Evolutionary conservation across 1,140 invertebrate genomes (phyloP).

Genomic region (Goniozus legneri): DNA sequence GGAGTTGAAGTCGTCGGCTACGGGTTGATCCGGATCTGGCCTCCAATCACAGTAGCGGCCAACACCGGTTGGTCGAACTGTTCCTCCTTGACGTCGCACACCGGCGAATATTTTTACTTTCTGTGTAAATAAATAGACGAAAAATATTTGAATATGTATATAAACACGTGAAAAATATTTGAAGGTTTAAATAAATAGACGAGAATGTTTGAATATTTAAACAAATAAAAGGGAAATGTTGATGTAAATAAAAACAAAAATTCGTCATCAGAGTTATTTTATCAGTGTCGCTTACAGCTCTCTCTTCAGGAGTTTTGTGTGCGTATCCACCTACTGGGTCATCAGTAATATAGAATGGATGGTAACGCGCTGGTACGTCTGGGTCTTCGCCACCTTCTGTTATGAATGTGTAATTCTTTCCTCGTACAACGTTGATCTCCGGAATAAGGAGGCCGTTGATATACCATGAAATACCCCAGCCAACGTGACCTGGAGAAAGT

Average conservation of each 20-base stretch:
- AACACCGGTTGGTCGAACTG: constrained; percentile 66
- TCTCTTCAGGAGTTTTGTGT: constrained; percentile 80
- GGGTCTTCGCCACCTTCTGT: constrained; percentile 82
- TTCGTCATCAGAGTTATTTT: no score
- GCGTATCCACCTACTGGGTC: constrained; percentile 86
- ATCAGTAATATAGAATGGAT: constrained; percentile 95
- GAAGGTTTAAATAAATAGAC: no score
- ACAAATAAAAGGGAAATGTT: no score
- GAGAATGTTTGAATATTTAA: no score
- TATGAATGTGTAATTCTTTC: constrained; percentile 86
- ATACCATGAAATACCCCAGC: constrained; percentile 93
- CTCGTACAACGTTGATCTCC: constrained; percentile 86
- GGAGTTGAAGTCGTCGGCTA: constrained; percentile 75
- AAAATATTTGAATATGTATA: constrained; percentile 5
- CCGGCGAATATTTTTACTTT: constrained; percentile 79
- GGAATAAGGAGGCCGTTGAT: constrained; percentile 93
- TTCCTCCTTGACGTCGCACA: constrained; percentile 64
- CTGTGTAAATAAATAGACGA: constrained; percentile 48
- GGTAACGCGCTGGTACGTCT: constrained; percentile 76
- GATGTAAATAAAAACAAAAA: no score
- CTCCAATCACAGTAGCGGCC: constrained; percentile 86
- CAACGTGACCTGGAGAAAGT: constrained; percentile 70
- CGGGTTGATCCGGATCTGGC: constrained; percentile 66
- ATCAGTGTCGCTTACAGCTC: constrained; percentile 62
- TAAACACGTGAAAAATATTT: neutral